phyloP scores from a whole-genome alignment of 2,888 invertebrate species.

The Xestia c-nigrum region DNA sequence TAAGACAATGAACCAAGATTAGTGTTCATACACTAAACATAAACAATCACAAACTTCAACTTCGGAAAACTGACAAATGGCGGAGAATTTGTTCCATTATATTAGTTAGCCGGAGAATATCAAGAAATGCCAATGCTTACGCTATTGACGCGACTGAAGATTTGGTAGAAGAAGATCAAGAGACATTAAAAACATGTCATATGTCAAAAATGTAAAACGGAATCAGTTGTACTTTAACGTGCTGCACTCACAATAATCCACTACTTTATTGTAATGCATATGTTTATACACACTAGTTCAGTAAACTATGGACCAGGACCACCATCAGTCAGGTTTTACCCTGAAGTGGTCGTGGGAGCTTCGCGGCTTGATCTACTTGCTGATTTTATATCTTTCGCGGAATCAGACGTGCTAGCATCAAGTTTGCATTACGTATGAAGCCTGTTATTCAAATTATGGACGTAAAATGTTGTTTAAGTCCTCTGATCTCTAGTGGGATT shows the following conservation, averaged over 20 bases:
- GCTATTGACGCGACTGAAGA: no score
- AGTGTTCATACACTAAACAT: neutral
- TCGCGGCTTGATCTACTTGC: constrained; percentile 40
- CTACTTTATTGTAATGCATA: neutral
- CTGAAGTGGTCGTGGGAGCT: constrained; percentile 47
- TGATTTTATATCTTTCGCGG: constrained; percentile 53
- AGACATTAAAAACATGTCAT: neutral
- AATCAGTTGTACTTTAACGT: neutral
- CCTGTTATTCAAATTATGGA: constrained; percentile 29
- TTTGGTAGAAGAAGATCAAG: neutral
- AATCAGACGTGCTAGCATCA: constrained; percentile 28
- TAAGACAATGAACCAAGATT: neutral
- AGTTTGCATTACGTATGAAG: constrained; percentile 23
- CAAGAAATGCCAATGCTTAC: neutral
- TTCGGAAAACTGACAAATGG: neutral
- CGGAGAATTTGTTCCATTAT: neutral
- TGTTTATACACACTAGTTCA: constrained; percentile 28
- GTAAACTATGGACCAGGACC: constrained; percentile 20
- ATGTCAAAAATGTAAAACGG: neutral
- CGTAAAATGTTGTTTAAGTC: neutral
- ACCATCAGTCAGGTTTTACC: constrained; percentile 49
- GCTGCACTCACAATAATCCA: constrained; percentile 10
- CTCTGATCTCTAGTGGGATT: neutral
- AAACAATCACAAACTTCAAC: neutral
- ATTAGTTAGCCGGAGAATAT: neutral